Conservation (phyloP, 2,797 vertebrate species). For the Spatula clypeata region DNA sequence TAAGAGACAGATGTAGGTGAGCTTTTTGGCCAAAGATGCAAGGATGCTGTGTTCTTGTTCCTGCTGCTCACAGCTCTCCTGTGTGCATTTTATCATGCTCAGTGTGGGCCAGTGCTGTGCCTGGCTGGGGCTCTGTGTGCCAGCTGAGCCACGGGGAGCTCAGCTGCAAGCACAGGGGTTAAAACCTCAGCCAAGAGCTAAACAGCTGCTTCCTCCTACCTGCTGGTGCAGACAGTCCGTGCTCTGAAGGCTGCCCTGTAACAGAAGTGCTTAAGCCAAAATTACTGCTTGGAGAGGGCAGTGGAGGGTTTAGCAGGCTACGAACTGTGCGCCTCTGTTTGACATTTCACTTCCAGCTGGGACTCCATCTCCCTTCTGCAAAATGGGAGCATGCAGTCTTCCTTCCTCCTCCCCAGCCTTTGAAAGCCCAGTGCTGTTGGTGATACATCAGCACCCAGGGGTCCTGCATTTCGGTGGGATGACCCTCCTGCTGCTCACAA, state of each 20-base stretch:
- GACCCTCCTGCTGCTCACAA: fast-evolving
- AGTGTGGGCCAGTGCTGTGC: background rate
- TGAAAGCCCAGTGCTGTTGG: fast-evolving
- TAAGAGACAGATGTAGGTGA: background rate
- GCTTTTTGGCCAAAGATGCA: background rate
- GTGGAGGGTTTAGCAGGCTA: background rate
- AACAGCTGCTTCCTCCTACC: background rate
- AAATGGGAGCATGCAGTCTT: background rate
- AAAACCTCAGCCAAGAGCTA: background rate
- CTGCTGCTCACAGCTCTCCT: background rate
- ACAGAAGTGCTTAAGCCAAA: background rate
- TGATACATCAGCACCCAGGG: fast-evolving
- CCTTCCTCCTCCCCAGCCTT: background rate
- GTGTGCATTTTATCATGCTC: background rate
- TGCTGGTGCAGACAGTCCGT: background rate
- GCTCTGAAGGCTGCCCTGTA: fast-evolving
- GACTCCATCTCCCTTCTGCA: background rate
- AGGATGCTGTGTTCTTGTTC: fast-evolving
- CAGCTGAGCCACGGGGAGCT: fast-evolving
- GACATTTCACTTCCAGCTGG: background rate
- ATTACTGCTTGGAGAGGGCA: background rate
- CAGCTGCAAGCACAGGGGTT: background rate
- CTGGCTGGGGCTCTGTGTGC: fast-evolving
- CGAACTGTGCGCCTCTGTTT: fast-evolving
- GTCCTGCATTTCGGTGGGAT: fast-evolving